Percentiles rank a stretch among this genome's conserved stretches.
phyloP scores from a whole-genome alignment of 2,797 vertebrate genomes.

The Limosa lapponica region DNA sequence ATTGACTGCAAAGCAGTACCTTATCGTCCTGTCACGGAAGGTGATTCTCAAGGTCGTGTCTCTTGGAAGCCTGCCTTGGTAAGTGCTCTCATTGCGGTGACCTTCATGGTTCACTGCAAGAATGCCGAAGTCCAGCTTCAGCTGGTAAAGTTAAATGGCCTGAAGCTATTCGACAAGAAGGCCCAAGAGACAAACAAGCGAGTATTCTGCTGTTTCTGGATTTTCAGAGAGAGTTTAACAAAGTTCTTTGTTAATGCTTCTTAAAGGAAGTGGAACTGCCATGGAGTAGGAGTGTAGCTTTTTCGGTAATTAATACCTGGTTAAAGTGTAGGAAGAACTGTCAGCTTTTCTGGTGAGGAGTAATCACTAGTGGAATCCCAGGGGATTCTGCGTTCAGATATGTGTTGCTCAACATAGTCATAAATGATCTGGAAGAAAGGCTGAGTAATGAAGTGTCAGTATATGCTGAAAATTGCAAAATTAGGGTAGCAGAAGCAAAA shows the following conservation, averaged over 20 bases:
- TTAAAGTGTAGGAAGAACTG: neutral
- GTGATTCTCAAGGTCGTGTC: constrained; percentile 21
- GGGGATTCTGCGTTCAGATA: neutral
- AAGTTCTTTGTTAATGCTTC: neutral
- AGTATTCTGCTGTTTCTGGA: neutral
- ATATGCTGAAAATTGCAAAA: neutral
- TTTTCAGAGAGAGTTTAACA: neutral
- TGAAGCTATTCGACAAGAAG: neutral
- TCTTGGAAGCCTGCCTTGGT: neutral
- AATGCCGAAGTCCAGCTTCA: neutral
- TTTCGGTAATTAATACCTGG: neutral
- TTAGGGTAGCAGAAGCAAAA: neutral
- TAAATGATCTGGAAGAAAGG: neutral
- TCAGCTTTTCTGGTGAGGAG: neutral
- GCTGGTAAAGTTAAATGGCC: neutral
- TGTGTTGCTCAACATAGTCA: neutral
- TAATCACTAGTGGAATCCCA: neutral
- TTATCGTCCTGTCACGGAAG: fast-evolving
- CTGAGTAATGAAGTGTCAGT: neutral
- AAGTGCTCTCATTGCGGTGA: neutral
- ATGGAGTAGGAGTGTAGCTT: neutral
- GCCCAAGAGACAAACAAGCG: neutral
- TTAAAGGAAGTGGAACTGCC: neutral
- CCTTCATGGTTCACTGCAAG: neutral
- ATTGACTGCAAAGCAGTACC: neutral